phyloP scores from a whole-genome alignment of 2,888 invertebrate species.

The Caenorhabditis sp. region DNA sequence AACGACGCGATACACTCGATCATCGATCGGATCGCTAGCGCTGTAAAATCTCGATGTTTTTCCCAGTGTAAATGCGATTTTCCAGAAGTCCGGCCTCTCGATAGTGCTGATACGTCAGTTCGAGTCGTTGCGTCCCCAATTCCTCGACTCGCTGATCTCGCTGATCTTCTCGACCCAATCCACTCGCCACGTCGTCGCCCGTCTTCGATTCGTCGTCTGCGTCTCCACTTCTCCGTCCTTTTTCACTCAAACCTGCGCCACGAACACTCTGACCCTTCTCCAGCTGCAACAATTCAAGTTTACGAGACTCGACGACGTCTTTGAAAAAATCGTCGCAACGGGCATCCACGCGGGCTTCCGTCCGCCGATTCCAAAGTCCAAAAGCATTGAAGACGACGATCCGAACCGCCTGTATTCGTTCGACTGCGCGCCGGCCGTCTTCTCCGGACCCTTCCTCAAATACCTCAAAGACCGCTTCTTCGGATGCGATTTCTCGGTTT shows the following conservation, averaged over 20 bases:
- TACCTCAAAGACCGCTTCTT: slow-evolving; percentile 29
- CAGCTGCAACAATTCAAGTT: slow-evolving; percentile 44
- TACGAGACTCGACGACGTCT: slow-evolving; percentile 37
- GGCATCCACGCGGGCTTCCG: slow-evolving; percentile 18
- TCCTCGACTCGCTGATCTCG: slow-evolving; percentile 34
- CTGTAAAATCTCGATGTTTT: not conserved
- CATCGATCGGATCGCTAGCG: slow-evolving; percentile 27
- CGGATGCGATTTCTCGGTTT: slow-evolving; percentile 42
- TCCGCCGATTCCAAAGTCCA: slow-evolving; percentile 10
- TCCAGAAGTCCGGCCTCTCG: not conserved
- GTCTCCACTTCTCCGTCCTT: slow-evolving; percentile 38
- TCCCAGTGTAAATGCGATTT: not conserved
- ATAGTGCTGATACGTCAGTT: slow-evolving; percentile 47
- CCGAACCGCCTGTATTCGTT: not conserved
- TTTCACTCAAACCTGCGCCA: slow-evolving; percentile 35
- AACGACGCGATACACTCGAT: slow-evolving; percentile 32
- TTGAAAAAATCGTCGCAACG: slow-evolving; percentile 22
- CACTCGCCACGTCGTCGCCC: slow-evolving; percentile 5
- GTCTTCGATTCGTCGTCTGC: slow-evolving; percentile 35
- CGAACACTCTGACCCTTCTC: slow-evolving; percentile 35
- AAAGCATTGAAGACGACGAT: slow-evolving; percentile 28
- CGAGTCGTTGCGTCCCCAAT: slow-evolving; percentile 45
- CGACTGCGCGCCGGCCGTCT: slow-evolving; percentile 33
- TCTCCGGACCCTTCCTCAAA: slow-evolving; percentile 24
- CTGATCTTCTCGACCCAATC: slow-evolving; percentile 21